Percentiles rank a stretch among this genome's conserved stretches.
These are phyloP conservation scores for Macroglossus sobrinus DNA, from an alignment of 2,113 vertebrate species.

Conservation along the genomic window DNA sequence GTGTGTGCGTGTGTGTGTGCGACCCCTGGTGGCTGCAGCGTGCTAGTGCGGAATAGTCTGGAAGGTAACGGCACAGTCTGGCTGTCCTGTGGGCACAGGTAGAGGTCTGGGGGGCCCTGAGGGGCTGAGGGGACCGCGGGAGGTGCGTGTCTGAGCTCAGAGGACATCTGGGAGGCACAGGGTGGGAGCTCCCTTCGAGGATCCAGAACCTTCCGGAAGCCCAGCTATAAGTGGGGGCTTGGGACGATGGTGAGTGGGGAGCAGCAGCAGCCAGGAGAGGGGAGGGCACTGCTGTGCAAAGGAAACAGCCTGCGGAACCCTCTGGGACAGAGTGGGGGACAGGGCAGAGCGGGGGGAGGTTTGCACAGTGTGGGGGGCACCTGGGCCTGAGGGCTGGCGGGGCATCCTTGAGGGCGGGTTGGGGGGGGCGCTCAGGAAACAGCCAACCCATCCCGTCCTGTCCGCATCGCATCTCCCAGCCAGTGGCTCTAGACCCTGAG, in stretches of 20 bases:
- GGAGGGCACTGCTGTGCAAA: fast-evolving
- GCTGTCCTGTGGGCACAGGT: neutral
- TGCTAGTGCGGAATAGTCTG: neutral
- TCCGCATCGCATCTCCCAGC: neutral
- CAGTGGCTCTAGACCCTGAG: neutral
- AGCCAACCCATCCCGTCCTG: fast-evolving
- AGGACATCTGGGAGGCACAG: neutral
- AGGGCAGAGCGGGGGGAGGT: no score
- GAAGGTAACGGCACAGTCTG: fast-evolving
- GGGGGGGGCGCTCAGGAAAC: neutral
- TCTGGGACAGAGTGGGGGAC: neutral
- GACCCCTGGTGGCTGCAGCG: neutral
- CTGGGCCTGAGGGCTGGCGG: neutral
- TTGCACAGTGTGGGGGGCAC: no score
- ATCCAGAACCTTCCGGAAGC: neutral
- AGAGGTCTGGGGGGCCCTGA: neutral
- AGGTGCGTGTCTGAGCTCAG: neutral
- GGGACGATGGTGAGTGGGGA: neutral
- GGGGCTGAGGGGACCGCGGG: neutral
- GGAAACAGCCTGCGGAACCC: fast-evolving
- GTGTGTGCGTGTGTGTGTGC: neutral
- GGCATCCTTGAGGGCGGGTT: fast-evolving
- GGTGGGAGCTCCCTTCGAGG: neutral
- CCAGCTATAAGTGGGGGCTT: neutral
- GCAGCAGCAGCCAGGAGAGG: no score